Conservation (phyloP, 2,797 vertebrate species). For the Otus scops region DNA sequence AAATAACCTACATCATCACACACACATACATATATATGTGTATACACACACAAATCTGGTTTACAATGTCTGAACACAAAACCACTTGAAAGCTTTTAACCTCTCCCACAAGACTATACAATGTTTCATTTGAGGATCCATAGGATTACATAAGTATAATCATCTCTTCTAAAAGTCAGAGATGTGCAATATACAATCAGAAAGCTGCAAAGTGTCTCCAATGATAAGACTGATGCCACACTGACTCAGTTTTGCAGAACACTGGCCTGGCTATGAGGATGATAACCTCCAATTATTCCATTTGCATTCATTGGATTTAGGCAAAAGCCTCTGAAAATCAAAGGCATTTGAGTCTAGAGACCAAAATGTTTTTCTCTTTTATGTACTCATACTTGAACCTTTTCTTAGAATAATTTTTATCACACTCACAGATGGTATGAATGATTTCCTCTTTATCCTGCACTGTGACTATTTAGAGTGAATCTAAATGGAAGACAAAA, state of each 20-base stretch:
- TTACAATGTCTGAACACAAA: background rate
- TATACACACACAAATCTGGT: background rate
- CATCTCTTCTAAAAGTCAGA: background rate
- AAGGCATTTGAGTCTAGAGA: background rate
- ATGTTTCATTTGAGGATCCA: background rate
- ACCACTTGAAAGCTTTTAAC: background rate
- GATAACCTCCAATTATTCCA: background rate
- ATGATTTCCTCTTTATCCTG: background rate
- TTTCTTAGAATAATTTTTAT: background rate
- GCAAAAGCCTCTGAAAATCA: background rate
- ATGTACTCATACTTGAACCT: background rate
- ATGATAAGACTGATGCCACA: fast-evolving
- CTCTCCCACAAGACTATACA: background rate
- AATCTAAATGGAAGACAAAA: background rate
- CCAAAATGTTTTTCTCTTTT: background rate
- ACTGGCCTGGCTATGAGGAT: background rate
- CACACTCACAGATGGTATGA: background rate
- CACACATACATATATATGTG: background rate
- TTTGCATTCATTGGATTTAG: background rate
- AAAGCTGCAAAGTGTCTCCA: background rate
- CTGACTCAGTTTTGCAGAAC: background rate
- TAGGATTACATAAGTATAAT: background rate
- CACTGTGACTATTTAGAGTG: background rate
- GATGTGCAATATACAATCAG: background rate
- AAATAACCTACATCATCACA: background rate